These are phyloP conservation scores for Xenotilapia flavipinnis DNA, from an alignment of 2,113 vertebrate genomes.

Conservation along the genomic window DNA sequence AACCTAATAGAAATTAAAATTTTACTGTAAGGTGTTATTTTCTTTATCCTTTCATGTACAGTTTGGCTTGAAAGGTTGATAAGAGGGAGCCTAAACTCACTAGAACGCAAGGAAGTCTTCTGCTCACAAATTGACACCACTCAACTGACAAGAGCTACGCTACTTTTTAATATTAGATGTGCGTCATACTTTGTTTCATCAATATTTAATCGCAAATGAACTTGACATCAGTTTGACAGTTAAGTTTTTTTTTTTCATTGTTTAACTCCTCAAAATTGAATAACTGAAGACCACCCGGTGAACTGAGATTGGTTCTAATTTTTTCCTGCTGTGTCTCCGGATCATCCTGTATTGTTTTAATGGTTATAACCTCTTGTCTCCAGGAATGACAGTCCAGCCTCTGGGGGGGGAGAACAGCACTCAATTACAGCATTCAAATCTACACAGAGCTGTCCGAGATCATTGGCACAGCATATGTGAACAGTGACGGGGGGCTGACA, in stretches of 20 bases:
- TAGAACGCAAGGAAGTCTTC: neutral
- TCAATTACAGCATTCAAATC: conserved; percentile 63
- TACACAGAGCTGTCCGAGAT: conserved; percentile 26
- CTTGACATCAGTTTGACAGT: neutral
- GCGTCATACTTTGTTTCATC: neutral
- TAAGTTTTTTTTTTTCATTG: neutral
- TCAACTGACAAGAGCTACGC: neutral
- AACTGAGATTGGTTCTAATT: neutral
- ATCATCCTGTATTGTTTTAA: conserved; percentile 29
- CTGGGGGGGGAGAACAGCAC: neutral
- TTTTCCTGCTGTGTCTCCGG: neutral
- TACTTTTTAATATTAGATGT: conserved; percentile 14
- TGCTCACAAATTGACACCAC: neutral
- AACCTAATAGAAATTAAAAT: neutral
- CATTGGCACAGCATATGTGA: conserved; percentile 22
- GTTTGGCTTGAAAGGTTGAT: neutral
- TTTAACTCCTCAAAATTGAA: neutral
- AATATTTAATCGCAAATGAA: conserved; percentile 13
- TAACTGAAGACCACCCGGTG: neutral
- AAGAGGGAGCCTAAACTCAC: neutral
- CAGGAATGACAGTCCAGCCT: conserved; percentile 27
- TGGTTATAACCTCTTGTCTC: conserved; percentile 37
- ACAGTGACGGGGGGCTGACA: conserved; percentile 11
- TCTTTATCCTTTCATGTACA: neutral
- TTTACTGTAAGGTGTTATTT: neutral